A percentile compares a stretch with the other conserved stretches of the same genome.
Evolutionary conservation across 1,140 invertebrate species (phyloP).

Genomic region (Acromyrmex echinatior): DNA sequence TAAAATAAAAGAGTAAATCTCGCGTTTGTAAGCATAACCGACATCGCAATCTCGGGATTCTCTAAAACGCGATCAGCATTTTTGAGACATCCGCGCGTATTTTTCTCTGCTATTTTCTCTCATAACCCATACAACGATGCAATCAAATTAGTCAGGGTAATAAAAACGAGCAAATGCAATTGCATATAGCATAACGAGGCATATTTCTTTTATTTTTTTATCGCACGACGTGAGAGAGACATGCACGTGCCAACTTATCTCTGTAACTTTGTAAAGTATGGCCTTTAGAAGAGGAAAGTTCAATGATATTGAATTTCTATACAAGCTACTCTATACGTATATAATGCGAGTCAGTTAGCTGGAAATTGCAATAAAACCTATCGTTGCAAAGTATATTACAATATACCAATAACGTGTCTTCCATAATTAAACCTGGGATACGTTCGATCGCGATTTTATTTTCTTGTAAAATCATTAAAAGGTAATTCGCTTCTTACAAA

Average conservation of each 20-base stretch:
- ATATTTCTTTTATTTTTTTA: constrained; percentile 26
- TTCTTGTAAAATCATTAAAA: neutral
- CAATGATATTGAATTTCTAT: constrained; percentile 31
- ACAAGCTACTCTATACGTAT: neutral
- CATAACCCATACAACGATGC: constrained; percentile 28
- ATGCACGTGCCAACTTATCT: constrained; percentile 2
- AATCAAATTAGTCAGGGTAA: constrained; percentile 27
- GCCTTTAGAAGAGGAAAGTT: constrained; percentile 30
- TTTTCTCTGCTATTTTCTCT: constrained; percentile 19
- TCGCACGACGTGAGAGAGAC: neutral
- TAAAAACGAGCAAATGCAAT: constrained; percentile 44
- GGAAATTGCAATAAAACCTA: constrained; percentile 44
- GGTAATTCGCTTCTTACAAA: neutral
- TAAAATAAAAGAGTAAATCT: constrained; percentile 64
- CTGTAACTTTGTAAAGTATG: constrained; percentile 11
- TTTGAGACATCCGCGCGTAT: constrained; percentile 32
- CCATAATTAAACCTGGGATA: constrained; percentile 37
- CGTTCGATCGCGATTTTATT: neutral
- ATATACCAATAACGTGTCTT: neutral
- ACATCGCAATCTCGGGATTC: constrained; percentile 17
- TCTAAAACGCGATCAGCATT: constrained; percentile 48
- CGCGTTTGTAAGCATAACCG: constrained; percentile 9
- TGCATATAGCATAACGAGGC: constrained; percentile 5
- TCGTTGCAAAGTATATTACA: neutral
- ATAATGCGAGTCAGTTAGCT: constrained; percentile 37